Conservation (phyloP, 2,113 vertebrate genomes). For the Bubo blakistoni region DNA sequence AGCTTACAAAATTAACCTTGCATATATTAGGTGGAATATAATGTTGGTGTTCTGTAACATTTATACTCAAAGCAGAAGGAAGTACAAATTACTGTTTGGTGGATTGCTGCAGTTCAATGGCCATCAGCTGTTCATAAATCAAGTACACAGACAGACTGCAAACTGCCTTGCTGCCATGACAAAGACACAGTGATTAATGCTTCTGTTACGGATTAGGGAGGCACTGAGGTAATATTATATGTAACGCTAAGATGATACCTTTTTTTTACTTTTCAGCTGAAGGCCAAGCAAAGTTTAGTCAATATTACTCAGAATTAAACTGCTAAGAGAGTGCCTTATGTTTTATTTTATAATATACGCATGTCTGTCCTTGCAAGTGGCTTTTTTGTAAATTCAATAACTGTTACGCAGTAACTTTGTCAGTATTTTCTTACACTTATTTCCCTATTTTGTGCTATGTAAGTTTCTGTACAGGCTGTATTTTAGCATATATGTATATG, state of each 20-base stretch:
- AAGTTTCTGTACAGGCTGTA: neutral
- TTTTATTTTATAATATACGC: neutral
- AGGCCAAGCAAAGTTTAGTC: neutral
- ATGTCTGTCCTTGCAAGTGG: neutral
- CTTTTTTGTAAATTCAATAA: neutral
- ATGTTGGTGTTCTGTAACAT: neutral
- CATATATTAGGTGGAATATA: neutral
- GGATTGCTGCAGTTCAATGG: constrained; percentile 40
- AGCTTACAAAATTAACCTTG: neutral
- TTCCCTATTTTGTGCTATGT: neutral
- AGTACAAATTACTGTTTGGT: neutral
- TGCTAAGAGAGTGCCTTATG: neutral
- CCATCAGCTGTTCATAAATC: constrained; percentile 56
- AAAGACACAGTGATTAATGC: constrained; percentile 53
- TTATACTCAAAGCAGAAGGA: neutral
- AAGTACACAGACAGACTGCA: constrained; percentile 10
- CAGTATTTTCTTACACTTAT: neutral
- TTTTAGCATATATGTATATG: neutral
- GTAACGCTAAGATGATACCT: neutral
- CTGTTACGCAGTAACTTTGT: neutral
- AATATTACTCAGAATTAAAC: neutral
- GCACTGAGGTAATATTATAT: neutral
- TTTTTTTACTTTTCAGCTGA: neutral
- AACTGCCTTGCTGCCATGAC: constrained; percentile 9
- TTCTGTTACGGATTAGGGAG: constrained; percentile 12